Conservation (phyloP, 2,113 vertebrate genomes). For the Fulmarus glacialis region DNA sequence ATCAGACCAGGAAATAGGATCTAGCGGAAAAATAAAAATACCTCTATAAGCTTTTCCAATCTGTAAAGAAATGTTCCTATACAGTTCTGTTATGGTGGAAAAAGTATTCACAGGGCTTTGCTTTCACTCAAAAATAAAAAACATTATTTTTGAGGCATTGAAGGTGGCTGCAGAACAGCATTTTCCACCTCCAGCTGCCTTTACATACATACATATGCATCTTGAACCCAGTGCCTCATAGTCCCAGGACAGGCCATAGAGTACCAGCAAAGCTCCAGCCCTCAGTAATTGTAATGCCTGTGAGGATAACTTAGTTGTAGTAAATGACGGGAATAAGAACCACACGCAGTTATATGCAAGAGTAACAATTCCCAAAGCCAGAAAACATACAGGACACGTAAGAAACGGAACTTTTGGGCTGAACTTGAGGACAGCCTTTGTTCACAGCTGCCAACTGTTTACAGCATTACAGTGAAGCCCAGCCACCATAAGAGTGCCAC, state of each 20-base stretch:
- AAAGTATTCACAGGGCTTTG: background rate
- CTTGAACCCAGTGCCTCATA: background rate
- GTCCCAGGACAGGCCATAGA: background rate
- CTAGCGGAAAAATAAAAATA: background rate
- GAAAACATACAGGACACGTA: background rate
- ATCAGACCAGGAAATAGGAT: background rate
- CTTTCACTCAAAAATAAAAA: background rate
- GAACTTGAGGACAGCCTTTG: background rate
- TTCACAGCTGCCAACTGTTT: background rate
- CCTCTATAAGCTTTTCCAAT: background rate
- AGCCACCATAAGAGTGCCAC: background rate
- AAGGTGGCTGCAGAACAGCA: background rate
- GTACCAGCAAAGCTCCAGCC: background rate
- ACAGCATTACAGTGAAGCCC: background rate
- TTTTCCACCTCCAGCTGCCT: background rate
- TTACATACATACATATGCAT: background rate
- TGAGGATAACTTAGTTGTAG: background rate
- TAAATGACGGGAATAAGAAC: background rate
- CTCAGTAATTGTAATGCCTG: background rate
- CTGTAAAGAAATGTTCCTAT: background rate
- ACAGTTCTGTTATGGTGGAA: rapidly evolving
- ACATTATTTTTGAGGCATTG: background rate
- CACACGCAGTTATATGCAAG: background rate
- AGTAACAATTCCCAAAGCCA: background rate
- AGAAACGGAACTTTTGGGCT: background rate